phyloP scores from a whole-genome alignment of 2,113 vertebrate genomes.

The Macheiramphus alcinus region DNA sequence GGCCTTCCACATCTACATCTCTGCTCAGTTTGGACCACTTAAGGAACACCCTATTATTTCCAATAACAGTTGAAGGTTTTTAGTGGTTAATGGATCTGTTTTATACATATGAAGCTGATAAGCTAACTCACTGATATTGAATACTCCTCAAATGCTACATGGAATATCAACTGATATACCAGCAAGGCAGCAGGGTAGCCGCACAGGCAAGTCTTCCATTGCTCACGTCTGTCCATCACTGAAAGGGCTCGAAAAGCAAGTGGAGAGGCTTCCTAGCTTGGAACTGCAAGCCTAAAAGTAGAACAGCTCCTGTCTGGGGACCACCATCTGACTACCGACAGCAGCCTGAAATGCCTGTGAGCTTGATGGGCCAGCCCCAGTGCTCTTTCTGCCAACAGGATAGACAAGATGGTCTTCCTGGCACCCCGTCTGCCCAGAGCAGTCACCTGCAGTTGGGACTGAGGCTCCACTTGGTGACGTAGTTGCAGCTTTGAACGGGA shows the following conservation, averaged over 20 bases:
- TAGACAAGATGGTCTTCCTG: not conserved
- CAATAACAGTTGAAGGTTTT: not conserved
- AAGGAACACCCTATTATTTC: not conserved
- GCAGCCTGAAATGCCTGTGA: not conserved
- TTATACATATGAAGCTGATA: not conserved
- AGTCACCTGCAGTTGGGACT: not conserved
- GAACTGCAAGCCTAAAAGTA: not conserved
- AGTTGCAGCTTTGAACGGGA: not conserved
- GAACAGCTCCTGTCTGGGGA: not conserved
- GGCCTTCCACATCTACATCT: not conserved
- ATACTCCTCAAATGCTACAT: not conserved
- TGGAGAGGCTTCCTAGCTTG: not conserved
- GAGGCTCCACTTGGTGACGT: not conserved
- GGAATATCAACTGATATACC: not conserved
- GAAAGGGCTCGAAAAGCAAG: not conserved
- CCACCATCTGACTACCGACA: not conserved
- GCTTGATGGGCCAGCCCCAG: not conserved
- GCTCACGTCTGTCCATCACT: not conserved
- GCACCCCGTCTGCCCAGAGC: not conserved
- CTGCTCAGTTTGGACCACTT: not conserved
- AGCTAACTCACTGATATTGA: not conserved
- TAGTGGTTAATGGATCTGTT: not conserved
- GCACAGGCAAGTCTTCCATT: not conserved
- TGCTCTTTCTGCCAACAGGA: not conserved
- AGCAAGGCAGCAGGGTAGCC: not conserved